These are phyloP conservation scores for Prinia subflava DNA, from an alignment of 2,113 vertebrate genomes.

Conservation along the genomic window DNA sequence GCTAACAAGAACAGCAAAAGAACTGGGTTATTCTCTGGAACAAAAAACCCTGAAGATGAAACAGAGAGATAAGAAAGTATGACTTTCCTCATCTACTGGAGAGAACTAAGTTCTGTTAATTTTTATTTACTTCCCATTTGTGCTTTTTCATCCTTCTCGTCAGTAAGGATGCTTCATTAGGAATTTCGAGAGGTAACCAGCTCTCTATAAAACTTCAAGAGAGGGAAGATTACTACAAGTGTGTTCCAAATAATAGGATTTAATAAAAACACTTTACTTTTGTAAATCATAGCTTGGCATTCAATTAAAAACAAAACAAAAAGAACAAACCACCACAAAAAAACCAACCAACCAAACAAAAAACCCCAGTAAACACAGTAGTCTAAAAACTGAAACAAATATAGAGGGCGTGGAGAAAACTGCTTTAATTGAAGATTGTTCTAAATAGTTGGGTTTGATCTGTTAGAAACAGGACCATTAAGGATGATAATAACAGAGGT, in stretches of 20 bases:
- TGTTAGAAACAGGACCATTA: not conserved
- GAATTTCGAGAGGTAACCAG: not conserved
- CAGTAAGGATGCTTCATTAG: not conserved
- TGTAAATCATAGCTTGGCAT: not conserved
- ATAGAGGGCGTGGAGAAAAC: not conserved
- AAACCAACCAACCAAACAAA: too few species aligned
- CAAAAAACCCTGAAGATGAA: slow-evolving; percentile 89
- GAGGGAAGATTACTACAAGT: not conserved
- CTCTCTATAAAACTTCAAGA: not conserved
- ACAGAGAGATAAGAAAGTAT: slow-evolving; percentile 91
- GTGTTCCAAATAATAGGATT: not conserved
- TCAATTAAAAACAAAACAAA: not conserved
- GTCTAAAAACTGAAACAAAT: not conserved
- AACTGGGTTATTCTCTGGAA: slow-evolving; percentile 84
- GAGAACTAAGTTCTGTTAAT: slow-evolving; percentile 14
- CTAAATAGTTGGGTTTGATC: not conserved
- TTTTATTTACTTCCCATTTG: not conserved
- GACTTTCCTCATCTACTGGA: slow-evolving; percentile 26
- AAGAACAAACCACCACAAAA: not conserved
- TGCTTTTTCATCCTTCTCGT: not conserved
- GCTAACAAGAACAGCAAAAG: slow-evolving; percentile 78
- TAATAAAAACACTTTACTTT: not conserved
- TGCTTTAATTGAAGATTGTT: not conserved
- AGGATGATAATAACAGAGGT: not conserved
- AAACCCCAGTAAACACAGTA: too few species aligned